Evolutionary conservation across 2,888 invertebrate species (phyloP), one percentile per base, ranked within the genome.

Genomic region (Ochropleura leucogaster): DNA sequence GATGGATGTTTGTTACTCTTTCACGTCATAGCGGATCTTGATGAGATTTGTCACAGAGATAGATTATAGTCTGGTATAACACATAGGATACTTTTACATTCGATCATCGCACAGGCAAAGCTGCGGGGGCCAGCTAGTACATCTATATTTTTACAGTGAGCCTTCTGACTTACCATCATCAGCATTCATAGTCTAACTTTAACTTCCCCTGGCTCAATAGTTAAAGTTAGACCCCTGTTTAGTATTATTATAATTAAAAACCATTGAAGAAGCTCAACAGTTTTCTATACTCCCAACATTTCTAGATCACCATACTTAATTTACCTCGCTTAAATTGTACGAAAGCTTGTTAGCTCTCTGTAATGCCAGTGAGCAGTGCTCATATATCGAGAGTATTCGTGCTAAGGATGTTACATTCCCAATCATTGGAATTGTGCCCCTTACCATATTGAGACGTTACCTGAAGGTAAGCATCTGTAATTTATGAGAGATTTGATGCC

Each of bases 351-450:
- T 85, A 85, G 85, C 77, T 72, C 65, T 65, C 76, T 14, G 65
- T 82, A 85, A 85, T 86, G 85, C 73, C 83, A 77, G 59, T 66
- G 55, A 73, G 68, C 72, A 71, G 72, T 73, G 62, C 70, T 72
- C 80, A 85, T 85, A 82, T 76, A 83, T 77, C 66, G 87, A 63
- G 68, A 69, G 69, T 68, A 84, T 82, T 85, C 80, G 85, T 86
- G 87, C 85, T 82, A 77, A 85, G 87, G 83, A 82, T 87, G 85
- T 79, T 53, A 85, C 83, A 84, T 85, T 80, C 87, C 81, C 80
- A 85, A 87, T 88, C 82, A 86, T 81, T 85, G 88, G 86, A 87
- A 86, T 87, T 85, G 89, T 85, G 86, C 77, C 79, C 76, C 78
- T 68, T 78, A 75, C 89, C 89, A 84, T 89, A 87, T 85, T 80